A percentile compares a stretch with the other conserved stretches of the same genome.
Evolutionary conservation across 1,140 invertebrate genomes (phyloP).

Genomic region (Anthonomus grandis): DNA sequence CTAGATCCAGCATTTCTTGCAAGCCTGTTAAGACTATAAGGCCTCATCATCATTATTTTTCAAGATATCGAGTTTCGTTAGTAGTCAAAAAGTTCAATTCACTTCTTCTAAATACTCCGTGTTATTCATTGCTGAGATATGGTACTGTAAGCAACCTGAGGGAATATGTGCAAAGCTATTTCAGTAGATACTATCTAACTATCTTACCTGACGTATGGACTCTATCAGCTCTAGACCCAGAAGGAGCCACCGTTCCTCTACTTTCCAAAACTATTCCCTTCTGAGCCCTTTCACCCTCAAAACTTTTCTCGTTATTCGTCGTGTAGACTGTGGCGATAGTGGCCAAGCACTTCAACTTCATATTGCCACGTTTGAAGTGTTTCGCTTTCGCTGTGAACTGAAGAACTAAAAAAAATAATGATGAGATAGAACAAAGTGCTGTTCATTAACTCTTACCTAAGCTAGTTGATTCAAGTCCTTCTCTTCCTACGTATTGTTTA

Average conservation of each 20-base stretch:
- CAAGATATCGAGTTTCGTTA: too few relatives aligned
- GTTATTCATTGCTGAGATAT: too few relatives aligned
- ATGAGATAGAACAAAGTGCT: too few relatives aligned
- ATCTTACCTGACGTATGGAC: slow-evolving; percentile 53
- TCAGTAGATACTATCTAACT: too few relatives aligned
- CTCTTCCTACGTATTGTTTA: slow-evolving; percentile 47
- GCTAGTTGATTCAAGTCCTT: slow-evolving; percentile 68
- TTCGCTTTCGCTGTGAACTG: slow-evolving; percentile 71
- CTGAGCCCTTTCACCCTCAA: slow-evolving; percentile 64
- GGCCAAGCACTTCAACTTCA: slow-evolving; percentile 84
- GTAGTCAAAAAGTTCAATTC: too few relatives aligned
- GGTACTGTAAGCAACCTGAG: too few relatives aligned
- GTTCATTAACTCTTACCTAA: slow-evolving; percentile 37
- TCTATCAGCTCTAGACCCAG: slow-evolving; percentile 54
- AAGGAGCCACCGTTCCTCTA: slow-evolving; percentile 54
- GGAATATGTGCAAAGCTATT: too few relatives aligned
- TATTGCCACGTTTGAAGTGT: slow-evolving; percentile 77
- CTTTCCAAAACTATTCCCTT: slow-evolving; percentile 64
- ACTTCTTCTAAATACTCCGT: too few relatives aligned
- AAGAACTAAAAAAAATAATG: slow-evolving; percentile 40
- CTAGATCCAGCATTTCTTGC: too few relatives aligned
- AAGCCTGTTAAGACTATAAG: too few relatives aligned
- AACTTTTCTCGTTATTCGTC: slow-evolving; percentile 78
- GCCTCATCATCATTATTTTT: too few relatives aligned
- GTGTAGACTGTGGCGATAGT: slow-evolving; percentile 80